Conservation (phyloP, 2,888 invertebrate species). For the Cheilosia grossa region DNA sequence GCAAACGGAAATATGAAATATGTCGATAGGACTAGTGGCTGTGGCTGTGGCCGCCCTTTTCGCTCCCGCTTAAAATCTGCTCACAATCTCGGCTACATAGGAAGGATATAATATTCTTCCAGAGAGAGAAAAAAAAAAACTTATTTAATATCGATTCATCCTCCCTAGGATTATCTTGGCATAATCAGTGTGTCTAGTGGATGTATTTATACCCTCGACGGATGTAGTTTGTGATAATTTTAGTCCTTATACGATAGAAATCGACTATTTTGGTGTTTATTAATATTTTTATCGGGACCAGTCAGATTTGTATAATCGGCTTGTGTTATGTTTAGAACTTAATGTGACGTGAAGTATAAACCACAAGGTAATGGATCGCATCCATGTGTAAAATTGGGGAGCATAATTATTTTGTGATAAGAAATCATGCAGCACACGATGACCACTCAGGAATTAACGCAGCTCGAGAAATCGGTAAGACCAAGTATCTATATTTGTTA, state of each 20-base stretch:
- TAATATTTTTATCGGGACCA: constrained; percentile 34
- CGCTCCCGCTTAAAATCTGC: constrained; percentile 32
- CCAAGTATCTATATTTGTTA: background rate
- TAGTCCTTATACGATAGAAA: constrained; percentile 25
- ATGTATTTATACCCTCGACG: constrained; percentile 62
- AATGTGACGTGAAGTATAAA: constrained; percentile 24
- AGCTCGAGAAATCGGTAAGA: constrained; percentile 70
- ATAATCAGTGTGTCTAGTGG: constrained; percentile 27
- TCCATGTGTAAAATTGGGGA: constrained; percentile 33
- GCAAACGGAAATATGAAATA: constrained; percentile 50
- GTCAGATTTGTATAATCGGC: constrained; percentile 4
- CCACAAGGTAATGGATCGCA: constrained; percentile 14
- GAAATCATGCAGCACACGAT: constrained; percentile 23
- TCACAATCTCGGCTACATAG: constrained; percentile 18
- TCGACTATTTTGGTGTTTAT: constrained; percentile 32
- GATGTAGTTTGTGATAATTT: constrained; percentile 58
- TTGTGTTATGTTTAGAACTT: constrained; percentile 10
- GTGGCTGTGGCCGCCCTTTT: constrained; percentile 48
- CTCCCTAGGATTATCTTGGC: constrained; percentile 53
- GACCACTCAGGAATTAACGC: constrained; percentile 63
- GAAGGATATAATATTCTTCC: constrained; percentile 51
- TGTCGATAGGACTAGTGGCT: constrained; percentile 32
- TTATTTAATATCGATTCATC: constrained; percentile 63
- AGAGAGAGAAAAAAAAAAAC: constrained; percentile 31
- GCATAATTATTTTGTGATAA: constrained; percentile 18